phyloP scores from a whole-genome alignment of 1,140 invertebrate genomes.

The Sinella curviseta region DNA sequence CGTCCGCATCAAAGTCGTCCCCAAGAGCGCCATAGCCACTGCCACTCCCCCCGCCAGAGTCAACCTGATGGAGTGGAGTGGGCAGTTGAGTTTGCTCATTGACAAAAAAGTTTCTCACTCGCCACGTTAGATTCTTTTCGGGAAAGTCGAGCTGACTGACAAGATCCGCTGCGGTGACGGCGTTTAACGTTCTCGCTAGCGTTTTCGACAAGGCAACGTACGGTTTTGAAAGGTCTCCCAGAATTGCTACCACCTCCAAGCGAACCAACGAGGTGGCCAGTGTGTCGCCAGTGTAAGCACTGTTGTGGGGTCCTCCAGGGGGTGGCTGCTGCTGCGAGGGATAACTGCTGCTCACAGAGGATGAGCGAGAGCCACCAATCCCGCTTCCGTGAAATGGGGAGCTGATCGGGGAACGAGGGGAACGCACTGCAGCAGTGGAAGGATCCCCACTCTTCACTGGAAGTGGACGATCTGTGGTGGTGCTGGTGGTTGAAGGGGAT shows the following conservation, averaged over 20 bases:
- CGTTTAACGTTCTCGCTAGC: conserved; percentile 36
- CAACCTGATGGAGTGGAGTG: conserved; percentile 2
- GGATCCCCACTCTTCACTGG: neutral
- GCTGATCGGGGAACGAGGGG: neutral
- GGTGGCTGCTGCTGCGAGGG: conserved; percentile 18
- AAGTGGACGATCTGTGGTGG: neutral
- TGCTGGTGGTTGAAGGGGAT: no score
- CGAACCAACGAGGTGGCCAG: neutral
- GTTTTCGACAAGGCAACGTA: conserved; percentile 37
- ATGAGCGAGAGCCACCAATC: neutral
- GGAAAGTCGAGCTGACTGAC: conserved; percentile 21
- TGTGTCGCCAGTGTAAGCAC: neutral
- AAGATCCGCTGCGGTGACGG: conserved; percentile 20
- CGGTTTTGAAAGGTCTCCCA: conserved; percentile 36
- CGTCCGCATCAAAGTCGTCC: conserved; percentile 21
- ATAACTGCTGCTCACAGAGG: neutral
- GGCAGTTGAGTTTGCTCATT: conserved; percentile 28
- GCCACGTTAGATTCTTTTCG: conserved; percentile 38
- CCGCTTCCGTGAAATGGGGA: conserved; percentile 7
- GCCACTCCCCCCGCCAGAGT: neutral
- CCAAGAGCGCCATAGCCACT: neutral
- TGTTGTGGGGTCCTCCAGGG: neutral
- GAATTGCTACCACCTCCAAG: conserved; percentile 39
- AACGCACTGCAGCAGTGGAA: neutral
- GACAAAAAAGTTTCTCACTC: conserved; percentile 39